Evolutionary conservation across 2,797 vertebrate genomes (phyloP).

Genomic region (Coregonus suidteri): DNA sequence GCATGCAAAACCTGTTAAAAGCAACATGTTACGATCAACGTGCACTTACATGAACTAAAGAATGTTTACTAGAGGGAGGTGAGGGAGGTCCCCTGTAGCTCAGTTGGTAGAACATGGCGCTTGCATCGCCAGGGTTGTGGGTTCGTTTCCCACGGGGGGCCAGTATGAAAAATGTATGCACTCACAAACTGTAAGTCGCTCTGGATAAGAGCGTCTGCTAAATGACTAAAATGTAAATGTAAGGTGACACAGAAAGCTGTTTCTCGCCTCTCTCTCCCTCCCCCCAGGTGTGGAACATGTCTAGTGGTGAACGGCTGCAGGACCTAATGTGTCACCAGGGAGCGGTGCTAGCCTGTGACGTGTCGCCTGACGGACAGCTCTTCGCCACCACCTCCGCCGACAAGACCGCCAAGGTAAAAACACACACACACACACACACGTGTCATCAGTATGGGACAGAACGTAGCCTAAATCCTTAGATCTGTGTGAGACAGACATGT

Average conservation of each 20-base stretch:
- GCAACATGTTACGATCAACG: neutral
- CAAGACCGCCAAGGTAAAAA: conserved; percentile 90
- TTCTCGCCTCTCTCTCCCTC: neutral
- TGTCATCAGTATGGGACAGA: neutral
- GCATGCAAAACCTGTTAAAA: neutral
- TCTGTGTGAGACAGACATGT: no score
- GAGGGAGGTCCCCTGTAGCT: no score
- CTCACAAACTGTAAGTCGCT: no score
- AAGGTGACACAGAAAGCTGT: neutral
- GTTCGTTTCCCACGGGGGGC: no score
- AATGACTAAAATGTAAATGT: no score
- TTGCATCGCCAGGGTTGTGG: no score
- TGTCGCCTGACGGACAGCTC: conserved; percentile 81
- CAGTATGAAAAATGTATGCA: no score
- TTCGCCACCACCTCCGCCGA: conserved; percentile 91
- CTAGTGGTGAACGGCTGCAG: conserved; percentile 77
- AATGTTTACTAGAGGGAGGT: neutral
- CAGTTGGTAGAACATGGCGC: no score
- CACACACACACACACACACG: conserved; percentile 19
- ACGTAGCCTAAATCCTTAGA: no score
- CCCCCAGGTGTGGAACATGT: conserved; percentile 84
- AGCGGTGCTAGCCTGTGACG: conserved; percentile 87
- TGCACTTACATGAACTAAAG: neutral
- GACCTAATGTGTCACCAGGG: conserved; percentile 83
- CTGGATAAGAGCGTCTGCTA: no score